Conservation (phyloP, 2,888 invertebrate genomes). For the Ypsolopha scabrella region DNA sequence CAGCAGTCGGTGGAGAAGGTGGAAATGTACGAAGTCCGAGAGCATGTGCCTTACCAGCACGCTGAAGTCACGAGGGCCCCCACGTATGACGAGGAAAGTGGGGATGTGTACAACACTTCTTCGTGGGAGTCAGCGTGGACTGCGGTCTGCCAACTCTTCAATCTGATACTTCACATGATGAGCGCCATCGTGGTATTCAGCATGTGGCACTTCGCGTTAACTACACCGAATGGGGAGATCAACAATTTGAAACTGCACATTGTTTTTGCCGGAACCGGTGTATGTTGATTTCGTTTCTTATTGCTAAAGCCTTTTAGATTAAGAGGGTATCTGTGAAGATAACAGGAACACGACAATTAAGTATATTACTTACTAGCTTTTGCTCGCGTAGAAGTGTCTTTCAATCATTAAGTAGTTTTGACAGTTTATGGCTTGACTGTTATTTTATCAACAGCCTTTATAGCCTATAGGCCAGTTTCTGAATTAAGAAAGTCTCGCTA, state of each 20-base stretch:
- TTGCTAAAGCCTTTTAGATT: too few relatives aligned
- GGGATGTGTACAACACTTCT: conserved; percentile 26
- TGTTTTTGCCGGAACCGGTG: conserved; percentile 60
- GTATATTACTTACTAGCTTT: too few relatives aligned
- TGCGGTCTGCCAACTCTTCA: conserved; percentile 53
- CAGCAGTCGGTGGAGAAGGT: conserved; percentile 46
- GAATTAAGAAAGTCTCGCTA: too few relatives aligned
- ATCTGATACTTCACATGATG: conserved; percentile 57
- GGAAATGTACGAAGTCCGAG: conserved; percentile 57
- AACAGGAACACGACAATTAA: too few relatives aligned
- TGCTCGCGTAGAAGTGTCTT: too few relatives aligned
- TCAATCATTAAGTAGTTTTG: too few relatives aligned
- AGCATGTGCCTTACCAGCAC: conserved; percentile 54
- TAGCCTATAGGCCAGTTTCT: too few relatives aligned
- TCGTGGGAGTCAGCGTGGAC: conserved; percentile 56
- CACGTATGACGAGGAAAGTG: conserved; percentile 54
- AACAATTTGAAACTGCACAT: conserved; percentile 58
- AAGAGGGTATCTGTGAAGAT: too few relatives aligned
- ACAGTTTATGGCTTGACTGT: too few relatives aligned
- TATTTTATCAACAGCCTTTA: too few relatives aligned
- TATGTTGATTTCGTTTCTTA: conserved; percentile 28
- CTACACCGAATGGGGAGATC: conserved; percentile 44
- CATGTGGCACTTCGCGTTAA: conserved; percentile 55
- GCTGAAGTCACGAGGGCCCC: conserved; percentile 54
- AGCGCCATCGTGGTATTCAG: conserved; percentile 57